These are phyloP conservation scores for Nymphalis c-album DNA, from an alignment of 2,888 invertebrate genomes.

Conservation along the genomic window DNA sequence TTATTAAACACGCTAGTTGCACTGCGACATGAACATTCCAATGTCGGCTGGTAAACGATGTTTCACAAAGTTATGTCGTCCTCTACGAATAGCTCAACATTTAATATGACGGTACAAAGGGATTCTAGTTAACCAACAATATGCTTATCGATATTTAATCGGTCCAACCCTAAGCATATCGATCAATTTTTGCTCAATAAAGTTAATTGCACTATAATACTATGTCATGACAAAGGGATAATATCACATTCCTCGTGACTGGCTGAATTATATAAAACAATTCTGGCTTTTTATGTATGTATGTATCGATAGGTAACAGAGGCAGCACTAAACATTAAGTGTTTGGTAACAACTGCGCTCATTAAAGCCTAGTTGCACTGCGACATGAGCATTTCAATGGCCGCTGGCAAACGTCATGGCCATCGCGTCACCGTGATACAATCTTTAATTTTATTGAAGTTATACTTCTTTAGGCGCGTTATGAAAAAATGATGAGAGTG, in stretches of 20 bases:
- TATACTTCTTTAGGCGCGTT: no score
- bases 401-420: constrained; percentile 39
- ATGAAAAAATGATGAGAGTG: no score
- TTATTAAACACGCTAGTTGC: not conserved
- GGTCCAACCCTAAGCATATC: no score
- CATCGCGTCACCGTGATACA: constrained; percentile 24
- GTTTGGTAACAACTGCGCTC: constrained; percentile 53
- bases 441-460: constrained; percentile 12
- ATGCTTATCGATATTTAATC: no score
- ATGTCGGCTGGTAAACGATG: constrained; percentile 39
- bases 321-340: constrained; percentile 29
- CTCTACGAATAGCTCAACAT: no score
- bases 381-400: constrained; percentile 46
- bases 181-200: no score
- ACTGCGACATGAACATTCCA: constrained; percentile 46
- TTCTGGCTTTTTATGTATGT: no score
- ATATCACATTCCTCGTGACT: not conserved
- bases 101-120: no score
- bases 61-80: constrained; percentile 12
- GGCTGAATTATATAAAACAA: not conserved
- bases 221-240: not conserved
- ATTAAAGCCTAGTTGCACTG: constrained; percentile 53
- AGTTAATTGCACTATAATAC: no score
- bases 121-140: no score
- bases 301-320: not conserved